Base-by-base conservation (phyloP, 2,797 vertebrate species). In the Girardinus metallicus region DNA sequence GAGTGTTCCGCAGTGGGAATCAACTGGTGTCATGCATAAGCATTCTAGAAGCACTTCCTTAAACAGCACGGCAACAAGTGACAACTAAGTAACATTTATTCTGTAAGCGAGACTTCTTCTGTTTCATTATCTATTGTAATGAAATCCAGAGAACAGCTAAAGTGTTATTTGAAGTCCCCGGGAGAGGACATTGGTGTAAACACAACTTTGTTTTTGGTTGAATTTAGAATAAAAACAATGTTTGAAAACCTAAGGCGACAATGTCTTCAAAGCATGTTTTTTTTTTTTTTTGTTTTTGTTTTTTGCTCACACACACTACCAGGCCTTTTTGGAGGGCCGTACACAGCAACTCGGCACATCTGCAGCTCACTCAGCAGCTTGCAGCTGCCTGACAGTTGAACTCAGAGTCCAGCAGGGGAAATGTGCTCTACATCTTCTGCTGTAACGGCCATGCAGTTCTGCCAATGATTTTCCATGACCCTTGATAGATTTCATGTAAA, bases 1-100 rank as follows among this genome's bases (percentile, higher is more conserved):
- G 26, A 46, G 74, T 39, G 66, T 55, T 44, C 41, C 47, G 72
- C 1, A 23, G 73, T 53, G 78, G 82, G 78, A 85, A 77, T 74
- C 75, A 79, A 75, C 62, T 79, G n/a, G 80, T 68, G n/a, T 74
- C 26, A 18, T 26, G 39, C 46, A 51, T n/a, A 39, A 53, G 57
- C 46, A 64, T 46, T 81, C 11, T 26, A 26, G 49, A 16, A 55
- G 6, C 49, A 71, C 68, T 51, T 18, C 39, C 53, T 64, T 62
- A 9, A 75, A 47, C 49, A 12, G 5, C 7, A 43, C 12, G 5
- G 39, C 41, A 44, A 16, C 68, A 71, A 29, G 47, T 1, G 21
- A 41, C 21, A 13, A 26, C 46, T 34, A 51, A 12, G 43, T 1
- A 39, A 26, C 21, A 53, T 53, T 74, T 68, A n/a, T 43, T 68